A percentile compares a stretch with the other conserved stretches of the same genome.
These are phyloP conservation scores for Hapalemur alaotrensis DNA, from an alignment of 2,797 vertebrate genomes.

Conservation along the genomic window DNA sequence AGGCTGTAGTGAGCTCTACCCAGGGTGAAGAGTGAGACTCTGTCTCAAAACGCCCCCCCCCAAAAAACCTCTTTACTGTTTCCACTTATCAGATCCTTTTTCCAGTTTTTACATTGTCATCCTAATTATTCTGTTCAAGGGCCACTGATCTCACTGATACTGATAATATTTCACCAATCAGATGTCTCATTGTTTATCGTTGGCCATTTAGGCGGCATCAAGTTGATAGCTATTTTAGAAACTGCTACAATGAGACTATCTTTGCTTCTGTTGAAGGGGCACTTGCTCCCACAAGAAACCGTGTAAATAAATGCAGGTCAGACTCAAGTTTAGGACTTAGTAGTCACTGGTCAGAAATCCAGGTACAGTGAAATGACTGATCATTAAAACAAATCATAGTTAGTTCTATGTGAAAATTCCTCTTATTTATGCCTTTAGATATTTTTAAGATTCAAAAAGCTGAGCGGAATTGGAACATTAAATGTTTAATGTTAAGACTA, in stretches of 20 bases:
- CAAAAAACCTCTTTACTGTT: background rate
- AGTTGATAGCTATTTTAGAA: background rate
- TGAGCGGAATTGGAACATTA: background rate
- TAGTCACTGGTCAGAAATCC: background rate
- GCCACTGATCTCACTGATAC: background rate
- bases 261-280: background rate
- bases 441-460: slow-evolving; percentile 20
- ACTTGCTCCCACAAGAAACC: background rate
- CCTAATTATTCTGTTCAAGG: background rate
- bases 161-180: background rate
- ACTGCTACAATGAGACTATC: background rate
- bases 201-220: background rate
- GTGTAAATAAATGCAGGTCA: background rate
- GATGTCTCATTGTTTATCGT: background rate
- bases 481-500: background rate
- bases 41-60: no score
- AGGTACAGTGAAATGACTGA: background rate
- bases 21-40: no score
- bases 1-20: no score
- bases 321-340: background rate
- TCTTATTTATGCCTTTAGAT: slow-evolving; percentile 21
- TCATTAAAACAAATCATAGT: background rate
- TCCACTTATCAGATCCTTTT: background rate
- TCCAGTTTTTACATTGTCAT: background rate
- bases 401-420: background rate